Base-by-base conservation (phyloP, 2,888 invertebrate genomes). In the Acrobasis suavella region DNA sequence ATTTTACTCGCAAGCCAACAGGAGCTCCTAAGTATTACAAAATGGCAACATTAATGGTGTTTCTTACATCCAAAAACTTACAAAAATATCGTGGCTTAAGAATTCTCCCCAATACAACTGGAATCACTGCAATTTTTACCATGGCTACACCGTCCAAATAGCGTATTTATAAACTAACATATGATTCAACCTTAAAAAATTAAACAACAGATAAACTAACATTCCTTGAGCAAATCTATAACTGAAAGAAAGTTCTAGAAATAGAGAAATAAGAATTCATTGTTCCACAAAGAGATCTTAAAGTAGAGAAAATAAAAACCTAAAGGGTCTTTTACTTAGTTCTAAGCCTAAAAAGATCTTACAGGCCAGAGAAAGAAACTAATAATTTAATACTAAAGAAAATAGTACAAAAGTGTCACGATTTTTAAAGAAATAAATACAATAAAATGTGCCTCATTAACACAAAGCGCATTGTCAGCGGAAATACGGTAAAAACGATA, bases 151-250 rank as follows among this genome's bases (percentile, higher is more conserved):
- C 69, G 42, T 56, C 17, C 15, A 22, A 56, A 42, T 17, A 42
- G 72, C 72, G 68, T 74, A 69, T 62, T n/a, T 64, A 69, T n/a
- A 72, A 69, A 69, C 65, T 71, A 74, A 73, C 64, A 67, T 42
- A 56, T 58, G 66, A 73, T 68, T 68, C 69, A 71, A 76, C 72
- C 73, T 69, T 76, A 77, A 69, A 65, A 73, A 73, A 74, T 74
- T 46, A 75, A 74, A 70, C 66, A 73, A 66, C 69, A 72, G 69
- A 70, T 63, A 67, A 66, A 75, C 68, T 76, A 86, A 86, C 84
- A 85, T 74, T 85, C 84, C 86, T 88, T 88, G 89, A 89, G 89
- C 89, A 88, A 85, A 74, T 71, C 64, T 69, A 71, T 46, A 14
- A 55, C 16, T 38, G 42, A 56, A 56, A 56, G 55, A 56, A 56